Evolutionary conservation across 2,113 vertebrate species (phyloP).

Genomic region (Equus quagga): DNA sequence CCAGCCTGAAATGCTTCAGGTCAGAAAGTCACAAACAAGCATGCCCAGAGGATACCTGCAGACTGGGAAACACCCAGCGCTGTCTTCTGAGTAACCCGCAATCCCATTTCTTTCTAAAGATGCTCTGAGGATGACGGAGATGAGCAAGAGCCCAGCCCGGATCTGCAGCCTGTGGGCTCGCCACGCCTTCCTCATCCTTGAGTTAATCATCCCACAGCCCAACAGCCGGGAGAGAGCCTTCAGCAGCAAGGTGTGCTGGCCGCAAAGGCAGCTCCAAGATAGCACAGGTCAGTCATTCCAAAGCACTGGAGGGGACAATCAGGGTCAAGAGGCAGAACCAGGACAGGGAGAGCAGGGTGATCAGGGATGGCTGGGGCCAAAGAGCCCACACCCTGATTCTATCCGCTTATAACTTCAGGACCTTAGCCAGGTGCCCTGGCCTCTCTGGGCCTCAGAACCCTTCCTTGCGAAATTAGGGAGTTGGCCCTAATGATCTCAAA

Average conservation of each 20-base stretch:
- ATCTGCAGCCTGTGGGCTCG: not conserved
- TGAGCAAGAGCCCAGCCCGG: not conserved
- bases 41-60: not conserved
- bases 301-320: not conserved
- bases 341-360: not conserved
- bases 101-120: not conserved
- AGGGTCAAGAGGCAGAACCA: not conserved
- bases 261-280: not conserved
- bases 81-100: slow-evolving; percentile 9
- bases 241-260: not conserved
- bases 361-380: not conserved
- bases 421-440: not conserved
- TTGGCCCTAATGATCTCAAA: slow-evolving; percentile 28
- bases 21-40: slow-evolving; percentile 12
- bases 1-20: not conserved
- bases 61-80: not conserved
- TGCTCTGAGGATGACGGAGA: not conserved
- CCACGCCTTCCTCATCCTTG: not conserved
- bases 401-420: not conserved
- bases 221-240: not conserved
- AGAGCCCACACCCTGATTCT: not conserved
- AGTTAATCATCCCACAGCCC: slow-evolving; percentile 18
- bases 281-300: not conserved
- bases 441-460: not conserved
- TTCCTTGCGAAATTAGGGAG: not conserved